Evolutionary conservation across 2,113 vertebrate genomes (phyloP).

Genomic region (Plecotus auritus): DNA sequence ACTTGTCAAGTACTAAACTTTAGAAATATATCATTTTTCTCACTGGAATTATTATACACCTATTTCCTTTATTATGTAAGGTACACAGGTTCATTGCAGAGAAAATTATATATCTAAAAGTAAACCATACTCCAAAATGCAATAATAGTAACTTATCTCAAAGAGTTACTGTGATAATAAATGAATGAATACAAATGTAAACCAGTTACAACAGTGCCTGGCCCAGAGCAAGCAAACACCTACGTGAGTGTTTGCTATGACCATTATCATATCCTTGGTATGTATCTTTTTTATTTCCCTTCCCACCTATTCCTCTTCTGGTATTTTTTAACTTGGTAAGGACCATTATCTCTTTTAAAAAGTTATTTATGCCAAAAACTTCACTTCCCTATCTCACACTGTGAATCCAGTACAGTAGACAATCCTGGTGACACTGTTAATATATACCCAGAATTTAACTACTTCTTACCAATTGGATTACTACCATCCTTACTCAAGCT

Average conservation of each 20-base stretch:
- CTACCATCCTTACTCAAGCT: neutral
- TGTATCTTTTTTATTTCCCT: neutral
- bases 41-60: neutral
- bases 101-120: neutral
- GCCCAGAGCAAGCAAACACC: neutral
- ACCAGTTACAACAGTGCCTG: neutral
- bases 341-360: neutral
- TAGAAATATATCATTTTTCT: neutral
- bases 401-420: neutral
- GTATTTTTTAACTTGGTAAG: neutral
- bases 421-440: neutral
- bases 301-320: neutral
- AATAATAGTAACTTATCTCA: neutral
- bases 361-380: neutral
- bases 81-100: neutral
- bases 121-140: neutral
- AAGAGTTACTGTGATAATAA: neutral
- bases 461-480: neutral
- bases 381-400: neutral
- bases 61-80: neutral
- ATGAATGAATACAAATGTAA: neutral
- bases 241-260: neutral
- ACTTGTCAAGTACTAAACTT: neutral
- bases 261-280: neutral
- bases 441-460: neutral